Conservation (phyloP, 2,797 vertebrate genomes). For the Trachurus trachurus region DNA sequence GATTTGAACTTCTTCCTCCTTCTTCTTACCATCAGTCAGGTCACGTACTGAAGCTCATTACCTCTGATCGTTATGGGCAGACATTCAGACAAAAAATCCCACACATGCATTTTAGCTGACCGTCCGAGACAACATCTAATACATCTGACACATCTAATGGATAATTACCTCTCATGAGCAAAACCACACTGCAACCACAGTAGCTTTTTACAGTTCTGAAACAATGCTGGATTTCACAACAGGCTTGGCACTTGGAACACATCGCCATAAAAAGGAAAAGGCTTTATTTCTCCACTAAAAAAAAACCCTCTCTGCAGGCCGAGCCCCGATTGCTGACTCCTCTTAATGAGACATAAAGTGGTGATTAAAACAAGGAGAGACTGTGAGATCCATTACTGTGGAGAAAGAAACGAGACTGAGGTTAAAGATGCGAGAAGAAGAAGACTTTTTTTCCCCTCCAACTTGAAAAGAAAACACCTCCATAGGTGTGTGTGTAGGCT, state of each 20-base stretch:
- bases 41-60: constrained; percentile 54
- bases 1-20: constrained; percentile 33
- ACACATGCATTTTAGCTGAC: constrained; percentile 65
- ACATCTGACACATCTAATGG: constrained; percentile 71
- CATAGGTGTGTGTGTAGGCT: background rate
- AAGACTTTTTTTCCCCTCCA: too few species aligned
- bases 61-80: constrained; percentile 46
- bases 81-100: constrained; percentile 54
- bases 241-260: constrained; percentile 45
- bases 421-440: background rate
- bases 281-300: constrained; percentile 57
- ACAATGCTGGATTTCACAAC: constrained; percentile 62
- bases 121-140: constrained; percentile 48
- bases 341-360: constrained; percentile 65
- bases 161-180: constrained; percentile 64
- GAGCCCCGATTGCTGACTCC: constrained; percentile 51
- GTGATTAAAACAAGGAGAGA: constrained; percentile 60
- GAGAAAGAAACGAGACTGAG: constrained; percentile 21
- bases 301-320: constrained; percentile 58
- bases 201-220: constrained; percentile 68
- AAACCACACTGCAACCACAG: constrained; percentile 71
- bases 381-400: constrained; percentile 45
- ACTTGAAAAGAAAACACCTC: constrained; percentile 37
- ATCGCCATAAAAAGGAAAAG: constrained; percentile 44
- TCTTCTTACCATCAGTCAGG: constrained; percentile 24